These are phyloP conservation scores for Leptopilina myrica DNA, from an alignment of 2,888 invertebrate genomes.

Conservation along the genomic window DNA sequence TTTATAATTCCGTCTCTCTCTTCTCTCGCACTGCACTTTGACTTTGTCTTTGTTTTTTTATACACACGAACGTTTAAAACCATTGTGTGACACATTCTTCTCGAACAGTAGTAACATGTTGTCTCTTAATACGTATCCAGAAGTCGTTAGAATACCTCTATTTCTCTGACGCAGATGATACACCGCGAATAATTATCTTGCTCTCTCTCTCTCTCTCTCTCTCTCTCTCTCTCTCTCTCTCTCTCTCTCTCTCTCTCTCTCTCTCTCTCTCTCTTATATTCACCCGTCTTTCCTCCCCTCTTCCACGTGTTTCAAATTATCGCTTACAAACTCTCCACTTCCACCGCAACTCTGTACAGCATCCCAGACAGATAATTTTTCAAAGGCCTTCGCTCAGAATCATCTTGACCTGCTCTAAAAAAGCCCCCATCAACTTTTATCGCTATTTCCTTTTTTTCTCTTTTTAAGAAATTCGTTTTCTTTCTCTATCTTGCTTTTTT, in stretches of 20 bases:
- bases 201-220: no score
- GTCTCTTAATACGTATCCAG: slow-evolving; percentile 10
- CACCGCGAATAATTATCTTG: neutral
- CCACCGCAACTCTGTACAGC: neutral
- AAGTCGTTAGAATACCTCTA: slow-evolving; percentile 20
- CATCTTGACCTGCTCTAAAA: slow-evolving; percentile 25
- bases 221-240: no score
- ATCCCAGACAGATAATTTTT: slow-evolving; percentile 29
- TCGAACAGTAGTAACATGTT: slow-evolving; percentile 21
- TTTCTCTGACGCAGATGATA: slow-evolving; percentile 25
- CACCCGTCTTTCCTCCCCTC: neutral
- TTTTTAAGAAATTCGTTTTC: neutral
- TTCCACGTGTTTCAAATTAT: slow-evolving; percentile 24
- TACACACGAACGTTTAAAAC: slow-evolving; percentile 1
- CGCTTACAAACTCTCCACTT: slow-evolving; percentile 1
- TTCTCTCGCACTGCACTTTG: slow-evolving; percentile 24
- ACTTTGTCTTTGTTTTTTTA: neutral
- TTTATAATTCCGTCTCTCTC: slow-evolving; percentile 51
- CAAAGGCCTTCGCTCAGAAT: slow-evolving; percentile 16
- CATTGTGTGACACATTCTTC: slow-evolving; percentile 14
- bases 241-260: no score
- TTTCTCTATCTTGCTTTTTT: no score
- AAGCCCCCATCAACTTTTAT: slow-evolving; percentile 22
- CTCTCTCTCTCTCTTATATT: no score
- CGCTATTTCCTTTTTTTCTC: slow-evolving; percentile 3